These are phyloP conservation scores for Aporophyla nigra DNA, from an alignment of 2,888 invertebrate genomes.

Conservation along the genomic window DNA sequence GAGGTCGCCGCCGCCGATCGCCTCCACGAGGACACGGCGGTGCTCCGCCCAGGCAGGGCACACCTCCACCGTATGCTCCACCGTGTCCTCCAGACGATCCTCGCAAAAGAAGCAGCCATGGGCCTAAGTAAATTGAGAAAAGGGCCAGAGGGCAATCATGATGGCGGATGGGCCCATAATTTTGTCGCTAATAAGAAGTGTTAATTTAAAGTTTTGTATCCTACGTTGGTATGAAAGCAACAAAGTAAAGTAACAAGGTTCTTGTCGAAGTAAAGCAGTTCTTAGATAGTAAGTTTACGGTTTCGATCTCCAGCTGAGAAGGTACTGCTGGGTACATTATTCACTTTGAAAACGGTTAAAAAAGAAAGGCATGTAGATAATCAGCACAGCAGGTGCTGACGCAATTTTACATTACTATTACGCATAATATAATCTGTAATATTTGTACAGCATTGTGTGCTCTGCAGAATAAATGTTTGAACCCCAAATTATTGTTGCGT, in stretches of 20 bases:
- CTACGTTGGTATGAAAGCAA: background rate
- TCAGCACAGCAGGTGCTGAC: conserved; percentile 6
- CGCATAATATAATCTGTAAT: conserved; percentile 42
- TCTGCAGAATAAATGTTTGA: conserved; percentile 53
- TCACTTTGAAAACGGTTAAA: background rate
- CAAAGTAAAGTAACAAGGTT: no score
- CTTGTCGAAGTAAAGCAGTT: background rate
- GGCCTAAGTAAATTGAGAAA: background rate
- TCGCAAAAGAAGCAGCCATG: background rate
- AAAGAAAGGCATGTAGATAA: conserved; percentile 25
- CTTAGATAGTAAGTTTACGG: background rate
- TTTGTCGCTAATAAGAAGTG: background rate
- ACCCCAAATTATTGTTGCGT: conserved; percentile 56
- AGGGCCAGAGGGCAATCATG: background rate
- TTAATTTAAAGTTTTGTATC: background rate
- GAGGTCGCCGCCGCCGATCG: no score
- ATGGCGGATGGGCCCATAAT: background rate
- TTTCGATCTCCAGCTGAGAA: background rate
- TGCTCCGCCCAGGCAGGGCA: no score
- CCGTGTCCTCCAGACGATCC: no score
- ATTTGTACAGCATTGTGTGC: conserved; percentile 52
- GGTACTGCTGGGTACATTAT: background rate
- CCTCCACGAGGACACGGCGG: no score
- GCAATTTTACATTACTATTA: conserved; percentile 31
- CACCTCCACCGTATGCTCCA: no score